phyloP scores from a whole-genome alignment of 2,888 invertebrate species.

The Rhaphigaster nebulosa region DNA sequence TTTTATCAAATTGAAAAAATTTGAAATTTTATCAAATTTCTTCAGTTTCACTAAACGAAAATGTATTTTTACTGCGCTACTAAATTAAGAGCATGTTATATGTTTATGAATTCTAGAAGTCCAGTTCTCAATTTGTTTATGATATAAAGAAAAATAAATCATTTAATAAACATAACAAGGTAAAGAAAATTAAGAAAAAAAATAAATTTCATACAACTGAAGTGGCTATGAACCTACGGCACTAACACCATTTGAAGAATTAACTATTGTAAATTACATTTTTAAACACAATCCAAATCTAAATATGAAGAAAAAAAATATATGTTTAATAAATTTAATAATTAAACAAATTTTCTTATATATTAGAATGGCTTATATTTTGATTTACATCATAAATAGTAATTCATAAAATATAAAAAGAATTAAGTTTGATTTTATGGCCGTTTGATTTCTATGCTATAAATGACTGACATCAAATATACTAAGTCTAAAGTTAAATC shows the following conservation, averaged over 20 bases:
- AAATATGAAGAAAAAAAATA: background rate
- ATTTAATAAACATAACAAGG: background rate
- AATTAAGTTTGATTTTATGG: background rate
- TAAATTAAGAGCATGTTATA: background rate
- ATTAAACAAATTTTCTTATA: background rate
- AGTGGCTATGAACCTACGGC: background rate
- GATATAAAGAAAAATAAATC: background rate
- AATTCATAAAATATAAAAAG: background rate
- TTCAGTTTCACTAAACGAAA: too few relatives aligned
- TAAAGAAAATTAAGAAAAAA: background rate
- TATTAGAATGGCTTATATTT: constrained; percentile 9
- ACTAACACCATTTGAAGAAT: background rate
- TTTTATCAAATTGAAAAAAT: too few relatives aligned
- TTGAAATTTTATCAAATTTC: too few relatives aligned
- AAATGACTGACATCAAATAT: background rate
- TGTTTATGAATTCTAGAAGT: background rate
- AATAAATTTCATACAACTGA: background rate
- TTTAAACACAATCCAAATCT: background rate
- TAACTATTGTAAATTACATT: background rate
- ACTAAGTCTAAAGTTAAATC: background rate
- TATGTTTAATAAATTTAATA: background rate
- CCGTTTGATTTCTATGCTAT: background rate
- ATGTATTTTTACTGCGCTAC: too few relatives aligned
- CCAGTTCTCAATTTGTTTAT: too few relatives aligned
- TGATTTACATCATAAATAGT: background rate